Base-by-base conservation (phyloP, 2,797 vertebrate genomes). In the Myotis daubentonii region DNA sequence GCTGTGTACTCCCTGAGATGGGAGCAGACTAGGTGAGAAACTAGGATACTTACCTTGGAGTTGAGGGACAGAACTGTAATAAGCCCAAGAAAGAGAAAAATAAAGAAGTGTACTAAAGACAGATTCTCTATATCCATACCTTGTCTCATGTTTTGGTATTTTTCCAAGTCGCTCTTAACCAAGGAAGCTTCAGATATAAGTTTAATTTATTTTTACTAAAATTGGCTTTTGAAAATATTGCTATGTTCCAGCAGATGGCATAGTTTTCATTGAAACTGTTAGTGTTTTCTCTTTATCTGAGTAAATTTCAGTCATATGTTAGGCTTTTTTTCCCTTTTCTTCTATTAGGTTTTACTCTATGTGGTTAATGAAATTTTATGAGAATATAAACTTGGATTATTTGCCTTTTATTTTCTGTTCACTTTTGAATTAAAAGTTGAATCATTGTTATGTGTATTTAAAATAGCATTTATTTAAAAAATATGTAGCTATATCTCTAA, bases 241-340 rank as follows among this genome's bases (percentile, higher is more conserved):
- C 2, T 79, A 17, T 25, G 88, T 87, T 97, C 96, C 97, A 98
- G 97, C 96, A 98, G 98, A 95, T 98, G 98, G 98, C 95, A 97
- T 88, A 38, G 72, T 96, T 95, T 95, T 84, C 95, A 83, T 82
- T 94, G 92, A 94, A 97, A 97, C 90, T 5, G 23, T 30, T 0
- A 2, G 0, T 41, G 83, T 93, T 90, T 91, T 84, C 13, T 36
- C 5, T 84, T 55, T 55, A 25, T 89, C 92, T 92, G 57, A 23
- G 23, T 62, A 89, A 85, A 88, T 88, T 68, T 95, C 62, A 87
- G 33, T 89, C 38, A 28, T 78, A 71, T 68, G 20, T 28, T 11
- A 10, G 47, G 55, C 0, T 65, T 66, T 87, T 91, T 71, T 65
- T 2, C 3, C n/a, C 13, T 33, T 80, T 7, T 65, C 28, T 82